Conservation (phyloP, 2,888 invertebrate genomes). For the Thecophora atra region DNA sequence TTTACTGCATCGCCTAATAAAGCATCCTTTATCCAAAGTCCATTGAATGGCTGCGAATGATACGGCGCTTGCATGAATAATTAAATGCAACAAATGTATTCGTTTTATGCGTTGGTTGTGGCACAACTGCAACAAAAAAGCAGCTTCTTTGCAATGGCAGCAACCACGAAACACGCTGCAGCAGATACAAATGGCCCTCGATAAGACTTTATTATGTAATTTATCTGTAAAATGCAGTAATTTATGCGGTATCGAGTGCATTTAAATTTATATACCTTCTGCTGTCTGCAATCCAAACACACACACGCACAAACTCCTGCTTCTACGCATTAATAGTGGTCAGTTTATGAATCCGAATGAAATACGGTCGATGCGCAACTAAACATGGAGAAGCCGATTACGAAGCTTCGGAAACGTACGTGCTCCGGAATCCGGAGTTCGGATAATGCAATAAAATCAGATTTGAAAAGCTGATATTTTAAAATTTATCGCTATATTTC, state of each 20-base stretch:
- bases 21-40: no score
- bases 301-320: neutral
- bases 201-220: constrained; percentile 33
- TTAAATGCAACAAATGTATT: neutral
- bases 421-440: no score
- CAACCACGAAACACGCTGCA: constrained; percentile 1
- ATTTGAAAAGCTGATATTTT: no score
- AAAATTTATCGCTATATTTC: no score
- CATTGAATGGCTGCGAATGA: neutral
- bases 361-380: neutral
- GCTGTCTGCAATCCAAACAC: neutral
- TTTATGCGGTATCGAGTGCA: constrained; percentile 46
- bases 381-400: neutral
- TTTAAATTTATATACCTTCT: constrained; percentile 42
- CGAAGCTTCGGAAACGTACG: no score
- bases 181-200: constrained; percentile 3
- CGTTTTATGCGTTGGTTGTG: neutral
- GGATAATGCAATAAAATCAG: no score
- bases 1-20: neutral
- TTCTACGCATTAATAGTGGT: neutral
- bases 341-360: neutral
- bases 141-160: neutral
- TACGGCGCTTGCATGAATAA: neutral
- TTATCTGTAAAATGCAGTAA: constrained; percentile 39
- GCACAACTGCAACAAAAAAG: neutral